Evolutionary conservation across 2,888 invertebrate species (phyloP).

Genomic region (Leptinotarsa haldemani): DNA sequence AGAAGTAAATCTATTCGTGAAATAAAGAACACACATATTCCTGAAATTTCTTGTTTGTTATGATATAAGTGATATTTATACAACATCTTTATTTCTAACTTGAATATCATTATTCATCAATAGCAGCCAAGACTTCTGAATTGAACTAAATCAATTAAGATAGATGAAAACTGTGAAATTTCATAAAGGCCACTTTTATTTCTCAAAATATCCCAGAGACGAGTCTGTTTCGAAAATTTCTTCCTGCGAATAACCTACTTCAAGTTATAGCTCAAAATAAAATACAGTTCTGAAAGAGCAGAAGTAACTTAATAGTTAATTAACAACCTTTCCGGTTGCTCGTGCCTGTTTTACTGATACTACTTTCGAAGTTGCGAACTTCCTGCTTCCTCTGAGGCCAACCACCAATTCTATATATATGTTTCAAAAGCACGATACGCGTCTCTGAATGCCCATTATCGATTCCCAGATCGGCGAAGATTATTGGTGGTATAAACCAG

Average conservation of each 20-base stretch:
- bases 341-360: background rate
- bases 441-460: constrained; percentile 30
- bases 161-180: background rate
- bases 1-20: no score
- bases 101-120: no score
- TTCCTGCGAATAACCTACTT: constrained; percentile 10
- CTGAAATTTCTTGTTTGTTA: no score
- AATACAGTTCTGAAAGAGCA: constrained; percentile 1
- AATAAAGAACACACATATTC: no score
- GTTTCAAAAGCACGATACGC: constrained; percentile 30
- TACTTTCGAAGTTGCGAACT: constrained; percentile 18
- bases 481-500: constrained; percentile 30
- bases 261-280: background rate
- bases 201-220: background rate
- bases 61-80: no score
- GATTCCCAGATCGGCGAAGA: constrained; percentile 27
- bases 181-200: background rate
- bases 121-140: background rate
- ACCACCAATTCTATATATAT: constrained; percentile 21
- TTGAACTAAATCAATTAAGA: background rate
- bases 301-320: constrained; percentile 17
- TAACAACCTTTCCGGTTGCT: constrained; percentile 11
- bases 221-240: background rate
- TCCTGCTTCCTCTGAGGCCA: constrained; percentile 5
- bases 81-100: no score